Evolutionary conservation across 2,797 vertebrate genomes (phyloP), one percentile per base, ranked within the genome.

Genomic region (Ctenopoma kingsleyae): DNA sequence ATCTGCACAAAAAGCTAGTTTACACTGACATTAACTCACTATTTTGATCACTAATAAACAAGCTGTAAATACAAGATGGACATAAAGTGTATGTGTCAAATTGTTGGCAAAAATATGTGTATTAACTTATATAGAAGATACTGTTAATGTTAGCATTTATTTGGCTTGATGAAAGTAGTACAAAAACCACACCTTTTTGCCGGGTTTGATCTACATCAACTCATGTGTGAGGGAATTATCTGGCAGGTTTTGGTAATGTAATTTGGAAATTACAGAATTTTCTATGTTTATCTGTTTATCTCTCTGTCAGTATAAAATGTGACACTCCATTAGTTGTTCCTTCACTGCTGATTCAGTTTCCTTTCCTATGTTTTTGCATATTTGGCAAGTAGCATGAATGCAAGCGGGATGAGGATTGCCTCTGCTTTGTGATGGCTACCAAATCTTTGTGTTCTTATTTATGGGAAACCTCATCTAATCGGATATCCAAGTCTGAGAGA

Each of bases 401-500:
- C 16, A 11, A 46, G 6, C n/a, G 7, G 13, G 25, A 47, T 59
- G 25, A 13, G 30, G 44, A 38, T 53, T 60, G n/a, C 30, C 13
- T 67, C 53, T 2, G 0, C 50, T 32, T 20, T 43, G 56, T 23
- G 41, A 9, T 35, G 23, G 22, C 19, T 56, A n/a, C 35, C 17
- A 55, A 35, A 30, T 19, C 35, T 72, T 30, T 7, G 8, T 66
- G 13, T 50, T 70, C 6, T 43, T 8, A 17, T 36, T 64, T 50
- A 47, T 56, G 36, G 49, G 25, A 57, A 55, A 50, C 50, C 40
- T 75, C 64, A 30, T 52, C 60, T 73, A 49, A 69, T 59, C 61
- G 70, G 53, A 74, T 59, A 67, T 53, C 51, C 52, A 38, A 46
- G 51, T 62, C 51, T 32, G 19, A 61, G 62, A 73, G 59, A 47